Percentiles rank a stretch among this genome's conserved stretches.
Evolutionary conservation across 1,140 invertebrate genomes (phyloP).

Genomic region (Drosophila neocordata): DNA sequence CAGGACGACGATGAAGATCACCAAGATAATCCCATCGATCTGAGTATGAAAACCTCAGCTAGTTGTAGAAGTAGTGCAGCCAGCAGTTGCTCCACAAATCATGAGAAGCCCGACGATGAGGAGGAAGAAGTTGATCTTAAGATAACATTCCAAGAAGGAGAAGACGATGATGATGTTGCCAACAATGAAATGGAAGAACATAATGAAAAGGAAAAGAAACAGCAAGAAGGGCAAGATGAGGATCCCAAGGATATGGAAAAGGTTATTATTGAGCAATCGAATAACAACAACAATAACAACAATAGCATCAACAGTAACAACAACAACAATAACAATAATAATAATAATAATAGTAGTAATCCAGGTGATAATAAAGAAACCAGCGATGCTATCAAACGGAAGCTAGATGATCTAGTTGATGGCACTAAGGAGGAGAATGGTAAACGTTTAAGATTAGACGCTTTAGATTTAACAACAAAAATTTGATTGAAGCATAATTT

Average conservation of each 20-base stretch:
- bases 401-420: conserved; percentile 62
- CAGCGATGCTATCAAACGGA: conserved; percentile 78
- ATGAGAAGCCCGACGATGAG: conserved; percentile 26
- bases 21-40: conserved; percentile 92
- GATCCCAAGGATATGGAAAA: conserved; percentile 45
- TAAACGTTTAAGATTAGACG: conserved; percentile 83
- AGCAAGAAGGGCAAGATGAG: conserved; percentile 34
- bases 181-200: conserved; percentile 34
- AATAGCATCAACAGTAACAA: conserved; percentile 28
- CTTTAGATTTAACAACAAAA: conserved; percentile 88
- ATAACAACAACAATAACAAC: conserved; percentile 41
- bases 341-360: conserved; percentile 49
- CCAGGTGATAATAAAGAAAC: conserved; percentile 55
- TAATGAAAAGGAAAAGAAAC: neutral
- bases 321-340: conserved; percentile 64
- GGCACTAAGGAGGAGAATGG: conserved; percentile 84
- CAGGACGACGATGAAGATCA: conserved; percentile 8
- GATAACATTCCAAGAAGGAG: conserved; percentile 53
- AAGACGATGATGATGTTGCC: conserved; percentile 78
- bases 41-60: conserved; percentile 87
- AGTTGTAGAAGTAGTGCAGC: conserved; percentile 82
- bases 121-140: conserved; percentile 26
- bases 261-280: conserved; percentile 61
- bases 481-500: conserved; percentile 27
- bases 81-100: conserved; percentile 43